Conservation (phyloP, 64 coral and sea anemone genomes). For the Pocillopora verrucosa region DNA sequence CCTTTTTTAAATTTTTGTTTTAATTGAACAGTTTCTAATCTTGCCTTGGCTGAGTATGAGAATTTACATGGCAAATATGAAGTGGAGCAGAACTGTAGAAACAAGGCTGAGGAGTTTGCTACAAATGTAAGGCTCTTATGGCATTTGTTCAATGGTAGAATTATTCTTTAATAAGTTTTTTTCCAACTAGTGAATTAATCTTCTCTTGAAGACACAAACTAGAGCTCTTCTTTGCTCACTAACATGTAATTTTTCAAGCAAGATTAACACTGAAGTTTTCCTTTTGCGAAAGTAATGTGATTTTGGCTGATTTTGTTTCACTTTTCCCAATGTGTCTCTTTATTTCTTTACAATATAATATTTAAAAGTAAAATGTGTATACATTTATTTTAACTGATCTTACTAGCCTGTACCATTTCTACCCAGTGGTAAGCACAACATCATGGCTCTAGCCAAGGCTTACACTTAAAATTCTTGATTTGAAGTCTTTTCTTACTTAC, state of each 20-base stretch:
- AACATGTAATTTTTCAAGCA: neutral
- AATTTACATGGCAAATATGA: slow-evolving; percentile 87
- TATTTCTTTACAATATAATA: too few species aligned
- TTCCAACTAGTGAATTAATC: neutral
- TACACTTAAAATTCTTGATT: too few species aligned
- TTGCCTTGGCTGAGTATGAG: slow-evolving; percentile 96
- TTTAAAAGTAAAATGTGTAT: too few species aligned
- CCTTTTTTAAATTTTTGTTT: neutral
- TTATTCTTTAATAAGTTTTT: neutral
- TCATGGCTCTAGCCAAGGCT: too few species aligned
- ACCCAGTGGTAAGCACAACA: too few species aligned
- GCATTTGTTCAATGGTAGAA: neutral
- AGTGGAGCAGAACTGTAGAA: slow-evolving; percentile 90
- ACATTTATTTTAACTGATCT: too few species aligned
- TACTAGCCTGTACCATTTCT: too few species aligned
- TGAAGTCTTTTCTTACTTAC: too few species aligned
- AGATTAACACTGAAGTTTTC: neutral
- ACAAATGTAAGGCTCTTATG: slow-evolving; percentile 49
- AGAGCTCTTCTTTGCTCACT: neutral
- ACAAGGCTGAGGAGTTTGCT: slow-evolving; percentile 95
- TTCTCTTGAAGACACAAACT: too few species aligned
- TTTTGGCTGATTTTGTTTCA: too few species aligned
- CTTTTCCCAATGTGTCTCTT: too few species aligned
- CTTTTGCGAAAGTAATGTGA: too few species aligned
- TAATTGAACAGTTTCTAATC: slow-evolving; percentile 71